These are phyloP conservation scores for Elephas maximus DNA, from an alignment of 2,113 vertebrate genomes.

Conservation along the genomic window DNA sequence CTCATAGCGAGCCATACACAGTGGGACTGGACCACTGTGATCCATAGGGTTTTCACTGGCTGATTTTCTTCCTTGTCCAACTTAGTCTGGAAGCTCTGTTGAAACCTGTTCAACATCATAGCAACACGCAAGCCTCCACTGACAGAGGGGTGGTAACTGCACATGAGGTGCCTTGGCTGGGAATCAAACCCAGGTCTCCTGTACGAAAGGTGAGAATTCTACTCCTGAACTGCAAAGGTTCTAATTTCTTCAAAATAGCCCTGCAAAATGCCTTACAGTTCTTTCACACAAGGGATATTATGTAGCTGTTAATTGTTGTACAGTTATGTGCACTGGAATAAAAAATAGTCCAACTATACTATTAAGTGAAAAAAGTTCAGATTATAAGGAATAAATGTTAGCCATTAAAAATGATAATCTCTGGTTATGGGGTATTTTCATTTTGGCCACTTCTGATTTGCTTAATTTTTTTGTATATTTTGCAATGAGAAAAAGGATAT, in stretches of 20 bases:
- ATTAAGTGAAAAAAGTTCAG: background rate
- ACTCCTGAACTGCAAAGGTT: background rate
- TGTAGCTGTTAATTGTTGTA: background rate
- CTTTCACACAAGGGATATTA: background rate
- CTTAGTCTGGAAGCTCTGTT: background rate
- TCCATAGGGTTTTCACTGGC: background rate
- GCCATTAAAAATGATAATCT: constrained; percentile 46
- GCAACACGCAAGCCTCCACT: background rate
- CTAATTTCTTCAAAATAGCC: constrained; percentile 42
- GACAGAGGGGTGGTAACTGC: background rate
- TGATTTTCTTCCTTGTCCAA: background rate
- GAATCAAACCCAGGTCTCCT: background rate
- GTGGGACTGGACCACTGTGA: background rate
- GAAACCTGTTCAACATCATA: background rate
- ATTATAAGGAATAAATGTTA: constrained; percentile 28
- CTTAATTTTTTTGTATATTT: constrained; percentile 41
- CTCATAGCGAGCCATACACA: background rate
- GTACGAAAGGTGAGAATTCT: background rate
- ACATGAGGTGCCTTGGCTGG: background rate
- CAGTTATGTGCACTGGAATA: background rate
- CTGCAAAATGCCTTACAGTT: constrained; percentile 4
- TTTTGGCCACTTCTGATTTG: constrained; percentile 46
- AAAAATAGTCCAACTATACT: constrained; percentile 6
- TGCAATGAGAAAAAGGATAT: background rate
- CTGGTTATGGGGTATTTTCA: background rate